Percentiles rank a stretch among this genome's conserved stretches.
Evolutionary conservation across 2,888 invertebrate species (phyloP).

Genomic region (Callinectes sapidus): DNA sequence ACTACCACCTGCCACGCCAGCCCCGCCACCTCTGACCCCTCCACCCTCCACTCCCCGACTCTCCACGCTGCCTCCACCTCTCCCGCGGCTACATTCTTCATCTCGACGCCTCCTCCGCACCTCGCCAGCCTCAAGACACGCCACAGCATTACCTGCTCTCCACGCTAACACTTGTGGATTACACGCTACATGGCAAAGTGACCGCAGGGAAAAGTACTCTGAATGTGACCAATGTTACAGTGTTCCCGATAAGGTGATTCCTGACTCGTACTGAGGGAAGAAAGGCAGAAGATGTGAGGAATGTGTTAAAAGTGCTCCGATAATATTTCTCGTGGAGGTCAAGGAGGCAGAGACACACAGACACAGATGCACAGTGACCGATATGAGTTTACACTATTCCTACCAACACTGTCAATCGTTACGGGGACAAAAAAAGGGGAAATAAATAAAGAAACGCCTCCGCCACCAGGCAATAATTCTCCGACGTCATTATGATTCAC

Average conservation of each 20-base stretch:
- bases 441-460: neutral
- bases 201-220: neutral
- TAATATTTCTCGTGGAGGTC: neutral
- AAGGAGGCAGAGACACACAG: neutral
- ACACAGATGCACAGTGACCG: neutral
- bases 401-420: neutral
- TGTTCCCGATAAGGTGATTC: neutral
- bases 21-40: conserved; percentile 45
- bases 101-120: conserved; percentile 22
- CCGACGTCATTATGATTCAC: neutral
- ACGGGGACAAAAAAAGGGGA: neutral
- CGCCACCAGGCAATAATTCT: neutral
- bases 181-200: conserved; percentile 1
- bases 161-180: neutral
- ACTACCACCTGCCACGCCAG: conserved; percentile 42
- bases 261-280: neutral
- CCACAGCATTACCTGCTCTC: neutral
- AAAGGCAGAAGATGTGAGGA: neutral
- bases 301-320: neutral
- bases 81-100: conserved; percentile 11
- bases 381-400: neutral
- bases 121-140: conserved; percentile 9
- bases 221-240: neutral
- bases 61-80: conserved; percentile 17
- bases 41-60: conserved; percentile 31